Evolutionary conservation across 1,140 invertebrate species (phyloP), one percentile per base, ranked within the genome.

Genomic region (Cardiocondyla obscurior): DNA sequence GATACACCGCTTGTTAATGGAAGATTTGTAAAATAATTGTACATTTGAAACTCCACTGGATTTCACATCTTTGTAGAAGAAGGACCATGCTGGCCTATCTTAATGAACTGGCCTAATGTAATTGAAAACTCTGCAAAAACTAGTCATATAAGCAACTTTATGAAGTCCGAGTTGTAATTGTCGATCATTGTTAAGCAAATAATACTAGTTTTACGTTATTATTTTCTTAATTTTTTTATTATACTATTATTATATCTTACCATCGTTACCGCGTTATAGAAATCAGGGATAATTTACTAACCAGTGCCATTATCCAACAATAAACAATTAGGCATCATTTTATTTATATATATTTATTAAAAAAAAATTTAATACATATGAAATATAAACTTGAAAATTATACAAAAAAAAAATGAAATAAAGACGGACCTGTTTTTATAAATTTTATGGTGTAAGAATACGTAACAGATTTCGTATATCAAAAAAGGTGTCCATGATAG

Each of bases 1-100:
- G 79, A 86, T 88, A 72, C 88, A 84, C 58, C 88, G 86, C 55
- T 89, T 89, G 3, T 72, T 88, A 65, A 84, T 84, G 79, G 89
- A 90, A 76, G 90, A 91, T 82, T 85, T 92, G 91, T 92, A 92
- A 92, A 90, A 87, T 90, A 86, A 72, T 89, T 91, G 90, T 92
- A 92, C 67, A 91, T 90, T 91, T 12, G 60, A 85, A 67, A 60
- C 57, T 85, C 74, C 73, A 76, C 62, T 87, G 86, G 70, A 70
- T 77, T 72, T 55, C 49, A 51, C 39, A 72, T 87, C 82, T 65
- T 81, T 51, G n/a, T n/a, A 70, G 44, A 33, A n/a, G 70, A 76
- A 87, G 79, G 79, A 89, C 82, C 77, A 85, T 49, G 39, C n/a
- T 76, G 88, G 87, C 85, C 88, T 89, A 89, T 74, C 57, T 57